Base-by-base conservation (phyloP, 2,797 vertebrate genomes). In the Anas bahamensis region DNA sequence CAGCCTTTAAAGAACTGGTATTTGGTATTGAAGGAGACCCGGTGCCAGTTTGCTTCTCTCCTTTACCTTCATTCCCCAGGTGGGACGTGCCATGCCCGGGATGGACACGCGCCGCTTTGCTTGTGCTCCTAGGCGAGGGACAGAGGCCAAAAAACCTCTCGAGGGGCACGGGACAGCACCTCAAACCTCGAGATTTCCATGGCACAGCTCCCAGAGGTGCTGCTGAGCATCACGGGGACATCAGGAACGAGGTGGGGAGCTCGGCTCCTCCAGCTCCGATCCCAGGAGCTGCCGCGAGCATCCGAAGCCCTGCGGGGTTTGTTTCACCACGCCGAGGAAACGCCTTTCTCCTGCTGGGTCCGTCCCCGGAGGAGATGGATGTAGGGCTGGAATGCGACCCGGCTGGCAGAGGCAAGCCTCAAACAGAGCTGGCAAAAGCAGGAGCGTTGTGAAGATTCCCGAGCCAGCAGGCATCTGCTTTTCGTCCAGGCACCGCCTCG, bases 71-170 rank as follows among this genome's bases (percentile, higher is more conserved):
- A 22, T 6, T 15, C 50, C 26, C 50, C 50, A 28, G 14, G 14
- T 16, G 24, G 26, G 50, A 28, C 17, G 26, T 52, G 50, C 50
- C 26, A 17, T 28, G 3, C 14, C 33, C 8, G 59, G 5, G 52
- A 55, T 9, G 14, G 56, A 53, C 59, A 48, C 0, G 1, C 1
- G 1, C 10, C 4, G 31, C 31, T n/a, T 22, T 13, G 29, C 13
- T 31, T 7, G 14, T 13, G 10, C 63, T 22, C 28, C 41, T 15
- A 42, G 29, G 63, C 19, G 33, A 24, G 5, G n/a, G 46, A n/a
- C 7, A 21, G 64, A 24, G 64, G 42, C 24, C 31, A 48, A 66
- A 66, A 48, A 66, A 48, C 15, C 21, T 46, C 41, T n/a, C 4
- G 14, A 42, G 39, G 2, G 50, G 24, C 50, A 52, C 3, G 48